Percentiles rank a stretch among this genome's conserved stretches.
Conservation (phyloP, 2,888 invertebrate genomes). For the Thereva unica region DNA sequence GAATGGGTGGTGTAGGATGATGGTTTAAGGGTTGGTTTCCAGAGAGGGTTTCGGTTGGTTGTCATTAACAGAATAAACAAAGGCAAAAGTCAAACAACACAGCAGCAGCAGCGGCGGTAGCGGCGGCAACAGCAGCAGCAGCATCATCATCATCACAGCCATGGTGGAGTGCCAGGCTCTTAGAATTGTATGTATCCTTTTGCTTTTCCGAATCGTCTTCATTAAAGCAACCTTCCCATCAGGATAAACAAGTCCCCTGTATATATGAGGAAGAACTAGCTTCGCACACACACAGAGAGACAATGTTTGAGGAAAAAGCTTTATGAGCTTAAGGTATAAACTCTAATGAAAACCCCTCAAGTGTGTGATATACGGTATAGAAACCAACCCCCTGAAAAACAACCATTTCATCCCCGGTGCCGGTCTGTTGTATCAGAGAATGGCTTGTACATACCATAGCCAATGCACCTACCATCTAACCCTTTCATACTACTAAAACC, state of each 20-base stretch:
- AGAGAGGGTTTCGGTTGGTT: constrained; percentile 15
- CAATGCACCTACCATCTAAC: too few relatives aligned
- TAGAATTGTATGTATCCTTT: constrained; percentile 15
- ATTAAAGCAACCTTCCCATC: constrained; percentile 9
- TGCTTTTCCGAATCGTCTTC: constrained; percentile 9
- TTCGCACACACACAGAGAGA: constrained; percentile 7
- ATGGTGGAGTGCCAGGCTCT: neutral
- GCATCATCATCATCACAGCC: too few relatives aligned
- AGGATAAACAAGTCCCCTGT: constrained; percentile 19
- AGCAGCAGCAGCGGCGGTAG: neutral
- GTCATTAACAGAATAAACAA: constrained; percentile 27
- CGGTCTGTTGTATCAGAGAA: too few relatives aligned
- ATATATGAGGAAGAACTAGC: too few relatives aligned
- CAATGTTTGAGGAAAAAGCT: constrained; percentile 16
- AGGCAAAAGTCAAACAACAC: constrained; percentile 28
- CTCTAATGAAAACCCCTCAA: constrained; percentile 23
- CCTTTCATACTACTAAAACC: too few relatives aligned
- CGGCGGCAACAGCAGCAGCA: too few relatives aligned
- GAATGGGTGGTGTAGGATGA: constrained; percentile 1
- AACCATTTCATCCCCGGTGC: too few relatives aligned
- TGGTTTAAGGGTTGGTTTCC: neutral
- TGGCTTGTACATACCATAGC: too few relatives aligned
- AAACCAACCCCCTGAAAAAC: neutral
- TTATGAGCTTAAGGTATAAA: constrained; percentile 18
- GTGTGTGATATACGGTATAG: neutral